Evolutionary conservation across 1,140 invertebrate species (phyloP).

Genomic region (Ceratina japonica): DNA sequence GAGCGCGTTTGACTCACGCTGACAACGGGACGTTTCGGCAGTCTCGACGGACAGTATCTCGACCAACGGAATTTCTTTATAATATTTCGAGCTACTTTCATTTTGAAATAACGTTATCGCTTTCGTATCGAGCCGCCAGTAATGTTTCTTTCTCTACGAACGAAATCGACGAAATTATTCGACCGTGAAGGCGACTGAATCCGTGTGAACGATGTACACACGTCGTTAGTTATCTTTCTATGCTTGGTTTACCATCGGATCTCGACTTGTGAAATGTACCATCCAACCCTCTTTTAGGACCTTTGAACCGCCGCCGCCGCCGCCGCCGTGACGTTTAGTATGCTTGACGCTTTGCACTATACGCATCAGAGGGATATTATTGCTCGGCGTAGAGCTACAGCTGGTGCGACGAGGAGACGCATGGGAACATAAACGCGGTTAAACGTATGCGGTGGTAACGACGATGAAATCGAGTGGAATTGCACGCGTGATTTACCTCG

Average conservation of each 20-base stretch:
- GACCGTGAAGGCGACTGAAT: too few species aligned
- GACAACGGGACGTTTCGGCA: slow-evolving; percentile 82
- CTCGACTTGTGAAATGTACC: slow-evolving; percentile 95
- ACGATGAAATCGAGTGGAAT: too few species aligned
- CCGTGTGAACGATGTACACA: background rate
- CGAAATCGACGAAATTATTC: background rate
- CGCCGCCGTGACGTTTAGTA: slow-evolving; percentile 92
- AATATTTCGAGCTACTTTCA: slow-evolving; percentile 93
- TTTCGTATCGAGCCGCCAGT: slow-evolving; percentile 98
- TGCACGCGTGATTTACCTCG: slow-evolving; percentile 66
- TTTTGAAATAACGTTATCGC: slow-evolving; percentile 95
- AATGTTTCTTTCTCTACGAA: slow-evolving; percentile 92
- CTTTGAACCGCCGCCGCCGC: slow-evolving; percentile 86
- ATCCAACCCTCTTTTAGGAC: slow-evolving; percentile 99
- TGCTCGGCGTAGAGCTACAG: slow-evolving; percentile 89
- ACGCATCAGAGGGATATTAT: slow-evolving; percentile 99
- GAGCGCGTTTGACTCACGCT: slow-evolving; percentile 76
- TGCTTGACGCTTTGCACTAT: slow-evolving; percentile 99
- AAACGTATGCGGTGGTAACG: too few species aligned
- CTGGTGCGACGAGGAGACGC: slow-evolving; percentile 64
- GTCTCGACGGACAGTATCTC: slow-evolving; percentile 92
- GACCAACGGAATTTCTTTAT: slow-evolving; percentile 95
- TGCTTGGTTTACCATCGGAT: slow-evolving; percentile 82
- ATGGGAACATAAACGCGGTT: slow-evolving; percentile 6
- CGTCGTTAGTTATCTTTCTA: background rate